Evolutionary conservation across 2,888 invertebrate genomes (phyloP).

Genomic region (Nomada ferruginata): DNA sequence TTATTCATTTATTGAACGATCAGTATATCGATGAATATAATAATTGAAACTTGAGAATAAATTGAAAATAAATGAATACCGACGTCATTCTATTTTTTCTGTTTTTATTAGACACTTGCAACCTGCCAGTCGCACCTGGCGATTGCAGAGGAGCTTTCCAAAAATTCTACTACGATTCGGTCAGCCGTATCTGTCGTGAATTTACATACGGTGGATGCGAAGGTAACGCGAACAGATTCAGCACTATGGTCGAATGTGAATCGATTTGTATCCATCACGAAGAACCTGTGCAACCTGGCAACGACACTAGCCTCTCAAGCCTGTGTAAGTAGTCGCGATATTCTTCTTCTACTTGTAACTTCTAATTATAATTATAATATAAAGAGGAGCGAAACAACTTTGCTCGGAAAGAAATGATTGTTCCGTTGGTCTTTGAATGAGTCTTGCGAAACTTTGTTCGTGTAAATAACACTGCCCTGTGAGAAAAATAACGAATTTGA

Average conservation of each 20-base stretch:
- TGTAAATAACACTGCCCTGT: too few relatives aligned
- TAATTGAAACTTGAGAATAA: too few relatives aligned
- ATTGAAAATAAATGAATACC: too few relatives aligned
- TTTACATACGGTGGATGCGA: slow-evolving; percentile 93
- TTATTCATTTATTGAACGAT: not conserved
- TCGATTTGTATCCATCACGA: slow-evolving; percentile 88
- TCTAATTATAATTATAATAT: too few relatives aligned
- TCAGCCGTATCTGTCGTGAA: slow-evolving; percentile 87
- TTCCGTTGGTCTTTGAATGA: not conserved
- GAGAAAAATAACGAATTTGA: slow-evolving; percentile 37
- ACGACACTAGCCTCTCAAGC: slow-evolving; percentile 81
- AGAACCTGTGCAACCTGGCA: slow-evolving; percentile 85
- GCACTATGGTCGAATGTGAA: slow-evolving; percentile 90
- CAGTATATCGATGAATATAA: not conserved
- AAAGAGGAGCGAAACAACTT: too few relatives aligned
- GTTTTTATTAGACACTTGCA: slow-evolving; percentile 88
- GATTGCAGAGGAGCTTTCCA: slow-evolving; percentile 88
- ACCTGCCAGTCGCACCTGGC: slow-evolving; percentile 88
- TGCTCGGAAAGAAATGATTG: not conserved
- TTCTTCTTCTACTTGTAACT: too few relatives aligned
- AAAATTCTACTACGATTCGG: slow-evolving; percentile 90
- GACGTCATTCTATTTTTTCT: not conserved
- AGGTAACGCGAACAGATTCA: slow-evolving; percentile 94
- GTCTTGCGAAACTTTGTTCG: not conserved
- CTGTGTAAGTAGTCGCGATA: slow-evolving; percentile 74